A percentile compares a stretch with the other conserved stretches of the same genome.
Conservation (phyloP, 2,797 vertebrate genomes). For the Enteromius unitaeniatus region DNA sequence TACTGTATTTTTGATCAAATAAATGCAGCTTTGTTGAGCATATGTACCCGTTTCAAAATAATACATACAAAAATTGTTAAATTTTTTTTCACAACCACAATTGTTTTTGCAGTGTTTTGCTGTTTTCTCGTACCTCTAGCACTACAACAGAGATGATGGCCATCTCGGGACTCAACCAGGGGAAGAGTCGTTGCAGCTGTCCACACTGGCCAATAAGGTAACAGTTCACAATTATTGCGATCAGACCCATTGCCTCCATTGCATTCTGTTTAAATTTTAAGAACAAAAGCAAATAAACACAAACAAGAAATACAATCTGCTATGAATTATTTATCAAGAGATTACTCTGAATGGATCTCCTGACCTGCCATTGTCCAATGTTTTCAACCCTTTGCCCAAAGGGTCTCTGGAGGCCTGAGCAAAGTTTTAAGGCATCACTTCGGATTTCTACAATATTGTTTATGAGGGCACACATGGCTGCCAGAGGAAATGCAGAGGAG, state of each 20-base stretch:
- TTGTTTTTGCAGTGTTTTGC: neutral
- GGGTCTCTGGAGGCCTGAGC: conserved; percentile 92
- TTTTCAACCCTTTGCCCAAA: conserved; percentile 91
- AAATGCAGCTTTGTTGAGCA: neutral
- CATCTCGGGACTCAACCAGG: conserved; percentile 93
- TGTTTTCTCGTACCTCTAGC: conserved; percentile 83
- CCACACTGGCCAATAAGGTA: conserved; percentile 97
- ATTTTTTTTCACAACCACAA: no score
- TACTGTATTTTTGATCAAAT: no score
- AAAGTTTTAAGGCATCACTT: conserved; percentile 96
- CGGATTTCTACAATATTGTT: conserved; percentile 98
- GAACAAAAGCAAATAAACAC: conserved; percentile 32
- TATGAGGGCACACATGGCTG: conserved; percentile 93
- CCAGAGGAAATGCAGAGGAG: conserved; percentile 95
- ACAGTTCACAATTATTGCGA: conserved; percentile 97
- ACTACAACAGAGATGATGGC: conserved; percentile 94
- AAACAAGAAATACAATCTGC: neutral
- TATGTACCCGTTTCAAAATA: neutral
- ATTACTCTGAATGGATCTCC: conserved; percentile 19
- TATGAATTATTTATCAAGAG: neutral
- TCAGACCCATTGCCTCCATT: conserved; percentile 94
- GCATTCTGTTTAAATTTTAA: conserved; percentile 80
- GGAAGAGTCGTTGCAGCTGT: conserved; percentile 95
- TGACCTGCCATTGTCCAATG: conserved; percentile 97
- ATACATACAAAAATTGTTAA: neutral